Conservation (phyloP, 2,797 vertebrate species). For the Tadarida brasiliensis region DNA sequence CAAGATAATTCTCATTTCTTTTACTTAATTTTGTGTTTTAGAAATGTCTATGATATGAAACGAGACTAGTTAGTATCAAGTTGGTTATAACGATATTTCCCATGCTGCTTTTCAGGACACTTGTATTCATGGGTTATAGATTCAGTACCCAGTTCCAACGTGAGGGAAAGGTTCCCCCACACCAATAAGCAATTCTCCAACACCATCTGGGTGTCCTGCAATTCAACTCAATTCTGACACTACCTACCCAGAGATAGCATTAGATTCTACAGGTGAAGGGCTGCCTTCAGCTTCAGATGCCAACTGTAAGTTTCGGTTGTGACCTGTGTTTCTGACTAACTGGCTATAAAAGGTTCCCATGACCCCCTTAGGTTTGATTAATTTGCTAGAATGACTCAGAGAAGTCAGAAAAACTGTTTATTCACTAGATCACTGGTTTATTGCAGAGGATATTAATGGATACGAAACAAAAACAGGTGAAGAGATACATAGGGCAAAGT, state of each 20-base stretch:
- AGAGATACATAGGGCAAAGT: not conserved
- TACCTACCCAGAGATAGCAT: not conserved
- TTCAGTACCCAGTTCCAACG: not conserved
- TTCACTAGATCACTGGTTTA: not conserved
- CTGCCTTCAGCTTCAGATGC: not conserved
- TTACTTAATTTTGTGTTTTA: conserved; percentile 47
- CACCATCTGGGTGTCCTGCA: not conserved
- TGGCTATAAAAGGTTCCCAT: not conserved
- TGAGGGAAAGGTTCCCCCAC: not conserved
- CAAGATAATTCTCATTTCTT: not conserved
- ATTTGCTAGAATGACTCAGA: not conserved
- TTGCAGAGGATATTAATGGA: not conserved
- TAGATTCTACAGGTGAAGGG: not conserved
- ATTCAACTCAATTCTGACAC: not conserved
- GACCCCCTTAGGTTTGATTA: not conserved
- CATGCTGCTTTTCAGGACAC: not conserved
- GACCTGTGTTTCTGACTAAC: not conserved
- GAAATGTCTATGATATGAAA: not conserved
- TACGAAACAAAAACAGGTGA: not conserved
- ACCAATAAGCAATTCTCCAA: not conserved
- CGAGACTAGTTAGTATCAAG: not conserved
- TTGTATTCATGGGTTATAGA: not conserved
- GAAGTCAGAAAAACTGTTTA: not conserved
- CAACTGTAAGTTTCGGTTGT: not conserved
- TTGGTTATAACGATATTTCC: not conserved